These are phyloP conservation scores for Eurois occulta DNA, from an alignment of 2,888 invertebrate genomes.

Conservation along the genomic window DNA sequence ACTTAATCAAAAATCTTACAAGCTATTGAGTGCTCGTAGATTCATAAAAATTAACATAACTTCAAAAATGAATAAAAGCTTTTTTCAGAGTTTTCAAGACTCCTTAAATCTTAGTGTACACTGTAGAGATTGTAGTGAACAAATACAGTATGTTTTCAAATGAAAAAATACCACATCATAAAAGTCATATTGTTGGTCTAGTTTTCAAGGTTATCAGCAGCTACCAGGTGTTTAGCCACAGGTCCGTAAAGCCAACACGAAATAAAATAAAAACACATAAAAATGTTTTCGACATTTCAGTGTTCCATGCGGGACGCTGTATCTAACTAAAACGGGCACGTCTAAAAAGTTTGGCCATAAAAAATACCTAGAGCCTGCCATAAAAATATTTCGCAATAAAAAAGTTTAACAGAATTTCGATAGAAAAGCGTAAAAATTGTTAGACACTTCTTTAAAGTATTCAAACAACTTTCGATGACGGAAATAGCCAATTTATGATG, in stretches of 20 bases:
- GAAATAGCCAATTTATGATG: slow-evolving; percentile 38
- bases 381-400: slow-evolving; percentile 72
- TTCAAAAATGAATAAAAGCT: too few relatives aligned
- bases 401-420: slow-evolving; percentile 64
- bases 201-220: not conserved
- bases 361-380: slow-evolving; percentile 66
- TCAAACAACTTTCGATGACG: slow-evolving; percentile 23
- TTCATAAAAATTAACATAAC: too few relatives aligned
- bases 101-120: too few relatives aligned
- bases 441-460: slow-evolving; percentile 38
- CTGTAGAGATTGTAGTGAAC: too few relatives aligned
- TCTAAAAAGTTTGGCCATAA: slow-evolving; percentile 70
- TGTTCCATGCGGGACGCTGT: slow-evolving; percentile 50
- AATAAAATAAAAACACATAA: slow-evolving; percentile 48
- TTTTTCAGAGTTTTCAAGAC: not conserved
- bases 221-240: not conserved
- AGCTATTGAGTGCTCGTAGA: too few relatives aligned
- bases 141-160: not conserved
- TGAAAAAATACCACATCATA: not conserved
- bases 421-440: slow-evolving; percentile 43
- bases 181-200: not conserved
- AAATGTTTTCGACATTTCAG: slow-evolving; percentile 53
- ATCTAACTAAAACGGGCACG: slow-evolving; percentile 62
- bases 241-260: not conserved
- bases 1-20: too few relatives aligned